A percentile compares a stretch with the other conserved stretches of the same genome.
Conservation (phyloP, 2,888 invertebrate genomes). For the Dione vanillae region DNA sequence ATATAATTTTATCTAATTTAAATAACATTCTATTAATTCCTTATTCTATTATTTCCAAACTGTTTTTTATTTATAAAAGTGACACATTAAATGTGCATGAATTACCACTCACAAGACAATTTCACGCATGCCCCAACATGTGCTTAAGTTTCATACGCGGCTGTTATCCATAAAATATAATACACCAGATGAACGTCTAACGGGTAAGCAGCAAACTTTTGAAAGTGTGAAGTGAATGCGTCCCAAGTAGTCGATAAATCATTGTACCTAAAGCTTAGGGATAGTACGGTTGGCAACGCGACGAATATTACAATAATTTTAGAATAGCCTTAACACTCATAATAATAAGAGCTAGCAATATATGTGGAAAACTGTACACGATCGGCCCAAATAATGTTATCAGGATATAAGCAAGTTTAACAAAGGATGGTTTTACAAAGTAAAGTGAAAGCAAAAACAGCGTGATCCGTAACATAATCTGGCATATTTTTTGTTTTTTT, state of each 20-base stretch:
- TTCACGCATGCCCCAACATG: constrained; percentile 14
- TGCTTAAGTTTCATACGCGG: constrained; percentile 29
- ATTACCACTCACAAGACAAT: background rate
- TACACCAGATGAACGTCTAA: constrained; percentile 51
- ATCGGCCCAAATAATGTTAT: constrained; percentile 69
- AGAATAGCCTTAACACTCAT: constrained; percentile 10
- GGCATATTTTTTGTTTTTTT: constrained; percentile 21
- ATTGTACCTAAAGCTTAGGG: constrained; percentile 66
- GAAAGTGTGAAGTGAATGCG: constrained; percentile 63
- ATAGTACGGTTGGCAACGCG: constrained; percentile 43
- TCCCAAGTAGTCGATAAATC: constrained; percentile 71
- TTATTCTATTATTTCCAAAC: too few relatives aligned
- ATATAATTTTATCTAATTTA: too few relatives aligned
- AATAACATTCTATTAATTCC: too few relatives aligned
- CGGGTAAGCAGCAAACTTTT: constrained; percentile 53
- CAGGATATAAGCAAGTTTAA: constrained; percentile 65
- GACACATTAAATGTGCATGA: constrained; percentile 2
- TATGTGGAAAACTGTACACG: constrained; percentile 41
- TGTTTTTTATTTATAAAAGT: too few relatives aligned
- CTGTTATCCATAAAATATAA: constrained; percentile 50
- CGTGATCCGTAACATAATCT: constrained; percentile 26
- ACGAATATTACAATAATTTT: constrained; percentile 36
- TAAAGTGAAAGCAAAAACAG: constrained; percentile 32
- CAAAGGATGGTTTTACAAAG: constrained; percentile 52
- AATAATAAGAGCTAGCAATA: constrained; percentile 15